Conservation (phyloP, 2,113 vertebrate species). For the Ceyx cyanopectus region DNA sequence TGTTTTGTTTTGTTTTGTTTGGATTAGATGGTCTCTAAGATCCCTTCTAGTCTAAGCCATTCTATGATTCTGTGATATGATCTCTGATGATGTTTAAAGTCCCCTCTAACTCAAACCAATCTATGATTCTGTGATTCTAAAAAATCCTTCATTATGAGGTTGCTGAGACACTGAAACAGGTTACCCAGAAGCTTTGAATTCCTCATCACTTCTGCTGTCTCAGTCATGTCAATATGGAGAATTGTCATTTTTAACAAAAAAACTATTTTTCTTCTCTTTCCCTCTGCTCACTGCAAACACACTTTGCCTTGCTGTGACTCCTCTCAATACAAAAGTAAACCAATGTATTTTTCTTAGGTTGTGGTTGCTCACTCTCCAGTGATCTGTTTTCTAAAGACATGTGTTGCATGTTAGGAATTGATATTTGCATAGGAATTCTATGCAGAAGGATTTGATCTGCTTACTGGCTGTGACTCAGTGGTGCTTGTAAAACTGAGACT, state of each 20-base stretch:
- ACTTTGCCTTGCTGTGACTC: neutral
- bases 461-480: constrained; percentile 24
- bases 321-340: neutral
- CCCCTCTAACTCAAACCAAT: no score
- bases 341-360: neutral
- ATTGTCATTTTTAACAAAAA: neutral
- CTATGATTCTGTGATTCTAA: no score
- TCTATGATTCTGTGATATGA: no score
- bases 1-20: no score
- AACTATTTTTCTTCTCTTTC: neutral
- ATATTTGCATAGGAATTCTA: neutral
- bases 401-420: neutral
- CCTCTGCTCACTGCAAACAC: neutral
- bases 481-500: neutral
- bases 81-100: no score
- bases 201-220: neutral
- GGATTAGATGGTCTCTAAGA: neutral
- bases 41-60: no score
- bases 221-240: neutral
- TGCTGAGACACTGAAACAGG: neutral
- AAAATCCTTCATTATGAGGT: no score
- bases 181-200: neutral
- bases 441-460: neutral
- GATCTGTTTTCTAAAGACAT: neutral
- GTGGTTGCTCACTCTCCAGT: neutral